phyloP scores from a whole-genome alignment of 2,888 invertebrate species.

The Caenorhabditis imperialis region DNA sequence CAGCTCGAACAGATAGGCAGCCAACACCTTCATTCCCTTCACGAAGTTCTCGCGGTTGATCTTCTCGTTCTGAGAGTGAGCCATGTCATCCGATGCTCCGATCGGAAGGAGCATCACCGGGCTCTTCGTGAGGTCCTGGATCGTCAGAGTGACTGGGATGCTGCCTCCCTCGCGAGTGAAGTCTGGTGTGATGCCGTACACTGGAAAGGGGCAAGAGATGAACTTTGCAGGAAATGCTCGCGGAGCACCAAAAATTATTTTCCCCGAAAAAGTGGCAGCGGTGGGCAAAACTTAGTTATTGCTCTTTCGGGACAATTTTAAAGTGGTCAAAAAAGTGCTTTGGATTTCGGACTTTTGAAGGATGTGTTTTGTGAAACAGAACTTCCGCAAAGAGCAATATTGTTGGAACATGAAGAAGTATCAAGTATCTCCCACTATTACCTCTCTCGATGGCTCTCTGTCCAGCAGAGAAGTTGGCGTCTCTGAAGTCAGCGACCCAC shows the following conservation, averaged over 20 bases:
- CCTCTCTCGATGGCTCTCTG: conserved; percentile 78
- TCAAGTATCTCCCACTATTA: too few relatives aligned
- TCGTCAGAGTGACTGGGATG: conserved; percentile 94
- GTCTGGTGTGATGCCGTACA: conserved; percentile 92
- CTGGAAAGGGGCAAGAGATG: too few relatives aligned
- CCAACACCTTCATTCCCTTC: conserved; percentile 73
- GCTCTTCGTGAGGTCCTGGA: conserved; percentile 83
- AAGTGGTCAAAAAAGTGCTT: not conserved
- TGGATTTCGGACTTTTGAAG: not conserved
- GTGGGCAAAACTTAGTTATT: too few relatives aligned
- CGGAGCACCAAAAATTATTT: too few relatives aligned
- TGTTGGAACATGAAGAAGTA: too few relatives aligned
- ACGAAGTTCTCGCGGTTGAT: conserved; percentile 83
- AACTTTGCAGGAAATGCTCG: too few relatives aligned
- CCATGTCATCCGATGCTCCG: conserved; percentile 95
- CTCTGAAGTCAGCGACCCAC: conserved; percentile 93
- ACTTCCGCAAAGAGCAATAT: too few relatives aligned
- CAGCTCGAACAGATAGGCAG: conserved; percentile 74
- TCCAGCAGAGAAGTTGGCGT: conserved; percentile 93
- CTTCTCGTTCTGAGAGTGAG: conserved; percentile 99
- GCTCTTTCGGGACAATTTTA: too few relatives aligned
- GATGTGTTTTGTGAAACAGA: too few relatives aligned
- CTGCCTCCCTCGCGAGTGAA: conserved; percentile 97
- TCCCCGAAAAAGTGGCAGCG: too few relatives aligned
- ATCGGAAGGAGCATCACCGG: conserved; percentile 95